Base-by-base conservation (phyloP, 2,797 vertebrate genomes). In the Rhinophrynus dorsalis region DNA sequence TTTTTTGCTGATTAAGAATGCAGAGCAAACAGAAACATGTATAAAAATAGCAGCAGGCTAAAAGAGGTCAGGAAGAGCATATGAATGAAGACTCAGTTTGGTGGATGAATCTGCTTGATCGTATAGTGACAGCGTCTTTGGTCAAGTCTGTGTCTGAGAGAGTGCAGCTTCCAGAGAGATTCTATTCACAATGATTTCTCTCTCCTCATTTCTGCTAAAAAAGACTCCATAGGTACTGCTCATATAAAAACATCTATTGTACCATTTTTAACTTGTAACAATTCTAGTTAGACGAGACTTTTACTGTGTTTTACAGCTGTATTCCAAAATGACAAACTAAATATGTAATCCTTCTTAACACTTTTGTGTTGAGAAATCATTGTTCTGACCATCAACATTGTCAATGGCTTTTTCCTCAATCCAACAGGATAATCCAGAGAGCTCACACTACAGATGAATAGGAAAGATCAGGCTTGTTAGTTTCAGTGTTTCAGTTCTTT, bases 261-360 rank as follows among this genome's bases (percentile, higher is more conserved):
- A 59, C 45, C 62, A 68, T 60, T 52, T 69, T 15, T 23, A 62
- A 51, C 62, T 51, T 59, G 69, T 73, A 73, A 66, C 69, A 73
- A 73, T 73, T 62, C 58, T 35, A 24, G 37, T 48, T 42, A 45
- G 33, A 72, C 69, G 54, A 59, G 55, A 66, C 44, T 50, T 33
- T 65, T 35, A 50, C 57, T 35, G 44, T 73, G 54, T 73, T 57
- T 35, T 51, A 73, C 69, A 73, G 69, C 69, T 73, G 69, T 73
- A 72, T 55, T 55, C 59, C 62, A 73, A 73, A 66, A 66, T 66
- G 54, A 66, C 69, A 73, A 73, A 66, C 61, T 52, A 66, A 65
- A 65, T 35, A 58, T 18, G 15, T 73, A 73, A 66, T 73, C 69
- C 62, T 73, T 59, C 62, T 73, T 73, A 73, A 73, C 69, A 66